phyloP scores from a whole-genome alignment of 2,888 invertebrate genomes.

The Himalopsyche japonica region DNA sequence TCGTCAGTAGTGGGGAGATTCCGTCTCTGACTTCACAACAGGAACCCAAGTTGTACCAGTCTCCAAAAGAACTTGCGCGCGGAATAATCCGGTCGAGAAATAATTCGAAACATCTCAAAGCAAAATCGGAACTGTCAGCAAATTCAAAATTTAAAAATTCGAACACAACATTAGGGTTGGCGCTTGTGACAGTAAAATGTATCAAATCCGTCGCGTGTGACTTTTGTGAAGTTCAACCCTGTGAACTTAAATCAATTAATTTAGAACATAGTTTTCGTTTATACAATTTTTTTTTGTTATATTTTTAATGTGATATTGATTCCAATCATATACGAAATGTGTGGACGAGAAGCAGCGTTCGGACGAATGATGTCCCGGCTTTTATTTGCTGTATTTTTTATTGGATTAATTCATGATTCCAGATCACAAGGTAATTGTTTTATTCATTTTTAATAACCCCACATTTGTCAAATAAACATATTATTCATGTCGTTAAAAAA shows the following conservation, averaged over 20 bases:
- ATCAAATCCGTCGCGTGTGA: not conserved
- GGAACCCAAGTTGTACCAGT: not conserved
- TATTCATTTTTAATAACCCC: no score
- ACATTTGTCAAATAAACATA: no score
- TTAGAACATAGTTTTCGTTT: not conserved
- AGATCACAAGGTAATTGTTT: not conserved
- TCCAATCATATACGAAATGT: not conserved
- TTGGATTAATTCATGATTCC: not conserved
- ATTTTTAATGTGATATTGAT: not conserved
- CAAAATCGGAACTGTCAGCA: not conserved
- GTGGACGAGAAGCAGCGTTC: not conserved
- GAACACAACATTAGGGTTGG: not conserved
- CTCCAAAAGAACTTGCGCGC: not conserved
- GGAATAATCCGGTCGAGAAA: not conserved
- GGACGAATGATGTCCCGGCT: not conserved
- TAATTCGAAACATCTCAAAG: not conserved
- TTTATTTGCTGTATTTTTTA: not conserved
- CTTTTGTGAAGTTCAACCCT: not conserved
- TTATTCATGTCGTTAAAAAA: no score
- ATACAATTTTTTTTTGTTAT: not conserved
- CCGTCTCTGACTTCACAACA: not conserved
- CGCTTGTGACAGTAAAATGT: not conserved
- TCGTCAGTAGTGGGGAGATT: not conserved
- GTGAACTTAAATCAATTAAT: not conserved
- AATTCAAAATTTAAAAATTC: not conserved